phyloP scores from a whole-genome alignment of 2,888 invertebrate genomes.

The Temnothorax unifasciatus region DNA sequence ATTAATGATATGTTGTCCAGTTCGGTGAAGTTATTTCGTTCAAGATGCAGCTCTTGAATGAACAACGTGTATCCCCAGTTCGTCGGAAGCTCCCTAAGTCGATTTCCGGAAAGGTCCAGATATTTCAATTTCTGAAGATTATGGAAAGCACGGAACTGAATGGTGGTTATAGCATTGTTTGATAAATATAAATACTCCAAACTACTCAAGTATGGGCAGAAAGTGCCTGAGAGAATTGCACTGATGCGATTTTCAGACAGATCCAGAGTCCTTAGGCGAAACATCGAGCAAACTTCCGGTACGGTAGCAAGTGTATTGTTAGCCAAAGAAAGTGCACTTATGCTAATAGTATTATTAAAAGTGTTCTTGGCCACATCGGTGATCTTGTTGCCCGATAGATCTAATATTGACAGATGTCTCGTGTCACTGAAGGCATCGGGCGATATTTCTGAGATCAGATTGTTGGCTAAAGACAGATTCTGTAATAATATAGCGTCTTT shows the following conservation, averaged over 20 bases:
- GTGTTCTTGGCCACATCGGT: neutral
- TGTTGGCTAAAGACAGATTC: conserved; percentile 12
- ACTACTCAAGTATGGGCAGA: neutral
- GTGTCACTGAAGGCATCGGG: conserved; percentile 17
- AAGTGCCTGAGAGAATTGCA: fast-evolving
- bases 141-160: neutral
- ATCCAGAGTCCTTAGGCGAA: neutral
- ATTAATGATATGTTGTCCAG: conserved; percentile 5
- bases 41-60: conserved; percentile 26
- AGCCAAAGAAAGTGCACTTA: conserved; percentile 23
- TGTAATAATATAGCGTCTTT: neutral
- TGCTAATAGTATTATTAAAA: fast-evolving
- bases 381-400: conserved; percentile 58
- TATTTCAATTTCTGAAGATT: neutral
- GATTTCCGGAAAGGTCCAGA: conserved; percentile 60
- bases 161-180: conserved; percentile 39
- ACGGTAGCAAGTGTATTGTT: conserved; percentile 29
- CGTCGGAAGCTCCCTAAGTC: conserved; percentile 11
- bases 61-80: neutral
- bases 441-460: conserved; percentile 24
- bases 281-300: conserved; percentile 36
- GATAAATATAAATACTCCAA: conserved; percentile 37
- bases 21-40: conserved; percentile 45
- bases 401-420: neutral
- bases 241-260: conserved; percentile 47